Base-by-base conservation (phyloP, 2,888 invertebrate genomes). In the Calliopum simillimum region DNA sequence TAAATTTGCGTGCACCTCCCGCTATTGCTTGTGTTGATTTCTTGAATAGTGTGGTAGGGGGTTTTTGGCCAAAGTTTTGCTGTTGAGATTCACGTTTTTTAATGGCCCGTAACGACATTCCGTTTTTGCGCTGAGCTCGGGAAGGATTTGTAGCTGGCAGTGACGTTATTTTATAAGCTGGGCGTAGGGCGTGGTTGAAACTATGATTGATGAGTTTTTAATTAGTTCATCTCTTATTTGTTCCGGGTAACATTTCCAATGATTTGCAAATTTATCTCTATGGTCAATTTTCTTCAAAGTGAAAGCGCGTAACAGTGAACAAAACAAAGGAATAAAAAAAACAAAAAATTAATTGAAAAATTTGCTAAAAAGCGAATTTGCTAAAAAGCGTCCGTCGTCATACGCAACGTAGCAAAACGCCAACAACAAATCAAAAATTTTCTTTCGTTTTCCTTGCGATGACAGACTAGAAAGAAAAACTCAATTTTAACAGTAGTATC, bases 41-140 rank as follows among this genome's bases (percentile, higher is more conserved):
- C 44, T 68, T 68, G 59, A 66, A 73, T 23, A 72, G 65, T n/a
- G 72, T 58, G 43, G 66, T 53, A 5, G 68, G 62, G 67, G 41
- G 72, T 12, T 72, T 66, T 68, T 76, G 72, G 33, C 70, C 68
- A 70, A 74, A 62, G 68, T 63, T 70, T 75, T 73, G 73, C 53
- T 68, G 74, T 53, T 71, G 77, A 69, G 73, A 78, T 55, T 85
- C 86, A 69, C 84, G 84, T 77, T 85, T 85, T 69, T 81, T 84
- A 51, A 86, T 81, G 73, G 86, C 86, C 64, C 86, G 84, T 70
- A 86, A 78, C 79, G 85, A 86, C 85, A 85, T 85, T 79, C 81
- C 82, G 58, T 25, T 44, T n/a, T n/a, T n/a, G 44, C 6, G 8
- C 21, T 46, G 8, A 2, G 6, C 43, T 19, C 11, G 44, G 14